Base-by-base conservation (phyloP, 2,113 vertebrate species). In the Cyanoderma ruficeps region DNA sequence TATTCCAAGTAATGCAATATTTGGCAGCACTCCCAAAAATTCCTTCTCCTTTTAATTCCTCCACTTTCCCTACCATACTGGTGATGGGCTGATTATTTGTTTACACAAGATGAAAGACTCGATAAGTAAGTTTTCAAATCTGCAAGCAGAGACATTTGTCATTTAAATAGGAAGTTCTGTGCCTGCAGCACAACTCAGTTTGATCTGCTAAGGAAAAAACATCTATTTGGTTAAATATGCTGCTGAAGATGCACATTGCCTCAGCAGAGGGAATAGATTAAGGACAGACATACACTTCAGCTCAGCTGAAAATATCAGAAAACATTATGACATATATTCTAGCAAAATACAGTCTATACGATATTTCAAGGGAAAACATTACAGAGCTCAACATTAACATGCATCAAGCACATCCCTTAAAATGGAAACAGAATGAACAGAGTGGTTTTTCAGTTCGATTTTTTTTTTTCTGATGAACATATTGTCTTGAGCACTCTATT, bases 181-280 rank as follows among this genome's bases (percentile, higher is more conserved):
- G 97, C 97, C 97, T 97, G 96, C 74, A 93, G 98, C 97, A 97
- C 95, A 97, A 93, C 96, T 79, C 90, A 95, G 96, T 96, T 92
- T 95, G 94, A 98, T 97, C 90, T 87, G 94, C 95, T 97, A 90
- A 88, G 53, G 69, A 49, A 89, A 97, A 96, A 50, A 97, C 97
- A 95, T 87, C 95, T 96, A 97, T 98, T 98, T 98, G 95, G 95
- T 95, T 97, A 97, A 97, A 98, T 97, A 97, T 92, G 97, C 91
- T 97, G 96, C 90, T 94, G 97, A 98, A 96, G 91, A 91, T 96
- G 89, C 97, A 59, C 22, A 92, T 95, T 96, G 89, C 97, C 90
- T 96, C 91, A 94, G 97, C 95, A 93, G 86, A 84, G 49, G 86
- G 85, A 93, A 96, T 75, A 97, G 97, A 97, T 97, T 97, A 98